These are phyloP conservation scores for Mormyrus hasselquistii DNA, from an alignment of 2,797 vertebrate genomes.

Conservation along the genomic window DNA sequence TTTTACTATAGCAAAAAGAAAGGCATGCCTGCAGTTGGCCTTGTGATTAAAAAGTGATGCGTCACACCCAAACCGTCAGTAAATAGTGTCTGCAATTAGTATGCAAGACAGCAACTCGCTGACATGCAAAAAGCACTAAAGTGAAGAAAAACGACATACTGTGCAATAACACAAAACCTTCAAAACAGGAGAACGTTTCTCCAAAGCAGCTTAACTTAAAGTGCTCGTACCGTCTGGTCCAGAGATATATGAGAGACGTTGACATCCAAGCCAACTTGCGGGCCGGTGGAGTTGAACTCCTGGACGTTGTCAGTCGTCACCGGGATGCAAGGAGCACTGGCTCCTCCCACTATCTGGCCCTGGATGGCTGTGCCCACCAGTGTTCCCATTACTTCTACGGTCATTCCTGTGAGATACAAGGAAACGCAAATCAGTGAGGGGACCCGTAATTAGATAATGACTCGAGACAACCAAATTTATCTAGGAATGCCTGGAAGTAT, in stretches of 20 bases:
- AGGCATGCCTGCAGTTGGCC: not conserved
- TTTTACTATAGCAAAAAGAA: not conserved
- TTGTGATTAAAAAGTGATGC: not conserved
- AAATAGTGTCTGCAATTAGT: not conserved
- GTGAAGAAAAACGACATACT: not conserved
- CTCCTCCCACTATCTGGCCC: constrained; percentile 85
- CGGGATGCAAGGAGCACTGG: constrained; percentile 66
- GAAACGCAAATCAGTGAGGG: not conserved
- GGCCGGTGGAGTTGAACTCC: constrained; percentile 31
- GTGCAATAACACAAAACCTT: not conserved
- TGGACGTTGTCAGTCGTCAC: constrained; percentile 25
- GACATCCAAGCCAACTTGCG: constrained; percentile 37
- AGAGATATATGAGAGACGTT: constrained; percentile 56
- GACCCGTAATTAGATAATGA: not conserved
- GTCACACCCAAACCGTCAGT: not conserved
- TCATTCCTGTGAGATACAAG: constrained; percentile 74
- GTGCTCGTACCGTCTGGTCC: constrained; percentile 61
- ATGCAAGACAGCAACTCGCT: not conserved
- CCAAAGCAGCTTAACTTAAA: not conserved
- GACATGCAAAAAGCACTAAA: not conserved
- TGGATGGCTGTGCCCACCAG: constrained; percentile 87
- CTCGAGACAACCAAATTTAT: not conserved
- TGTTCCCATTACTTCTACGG: constrained; percentile 81
- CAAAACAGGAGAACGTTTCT: not conserved
- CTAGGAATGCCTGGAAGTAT: not conserved